Evolutionary conservation across 2,797 vertebrate genomes (phyloP), one percentile per base, ranked within the genome.

Genomic region (Onychomys arenicola): DNA sequence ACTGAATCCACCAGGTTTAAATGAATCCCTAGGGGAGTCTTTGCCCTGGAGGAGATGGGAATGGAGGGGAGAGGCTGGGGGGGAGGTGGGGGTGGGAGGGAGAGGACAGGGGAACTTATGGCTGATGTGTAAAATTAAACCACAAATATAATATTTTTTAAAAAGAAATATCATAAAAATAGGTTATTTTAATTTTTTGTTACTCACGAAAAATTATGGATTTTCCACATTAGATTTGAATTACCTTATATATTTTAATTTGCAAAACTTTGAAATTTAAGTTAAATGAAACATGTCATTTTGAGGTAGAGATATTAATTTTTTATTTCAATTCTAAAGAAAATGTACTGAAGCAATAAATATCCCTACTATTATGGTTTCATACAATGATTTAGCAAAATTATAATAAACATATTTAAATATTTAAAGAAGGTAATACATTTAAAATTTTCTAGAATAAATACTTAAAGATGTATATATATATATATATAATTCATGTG

Each of bases 251-350:
- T 91, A 67, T 94, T 52, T 91, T 83, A 85, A n/a, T 95, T 98
- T 97, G 95, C 92, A 71, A 89, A 81, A 94, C 96, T 93, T 94
- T 71, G 5, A 90, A 82, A 96, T 98, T 90, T 97, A 98, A 95
- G 49, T 5, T 0, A 90, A 90, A 96, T 59, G 97, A 92, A 95
- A 95, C 84, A 90, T 80, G 6, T 87, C 5, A 52, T 80, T 93
- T 96, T 98, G 77, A 98, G 97, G 97, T 95, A 0, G 81, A 96
- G 11, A 4, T 97, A 94, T 86, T 91, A 95, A 95, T 80, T 46
- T 85, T 90, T 96, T 29, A 77, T 59, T 59, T 85, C 8, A 80
- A 65, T 32, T 78, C 23, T 69, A 95, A 90, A 95, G 17, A 90
- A 93, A 92, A 91, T 0, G 0, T 97, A 89, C 57, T 90, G 95